Base-by-base conservation (phyloP, 2,113 vertebrate species). In the Gymnorhina tibicen region DNA sequence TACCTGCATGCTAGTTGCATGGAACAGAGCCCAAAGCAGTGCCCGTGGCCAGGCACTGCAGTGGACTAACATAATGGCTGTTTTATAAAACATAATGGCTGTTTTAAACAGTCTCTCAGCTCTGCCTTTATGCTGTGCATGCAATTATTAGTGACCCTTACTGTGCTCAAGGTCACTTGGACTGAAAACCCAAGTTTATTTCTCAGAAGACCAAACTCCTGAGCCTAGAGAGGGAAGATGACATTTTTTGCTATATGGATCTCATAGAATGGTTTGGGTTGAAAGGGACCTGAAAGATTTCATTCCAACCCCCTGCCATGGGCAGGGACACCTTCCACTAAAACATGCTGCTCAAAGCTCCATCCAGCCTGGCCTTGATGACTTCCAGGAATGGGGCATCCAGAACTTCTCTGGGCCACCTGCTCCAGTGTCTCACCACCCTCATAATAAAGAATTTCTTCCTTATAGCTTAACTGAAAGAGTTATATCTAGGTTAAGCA, bases 1-100 rank as follows among this genome's bases (percentile, higher is more conserved):
- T 35, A 77, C n/a, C 75, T 55, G 39, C 42, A 10, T 0, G 2
- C 37, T 27, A 22, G 20, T 37, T 46, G 27, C 0, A 0, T 30
- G 56, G 62, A 85, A 16, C 8, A 68, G 30, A 87, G 69, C 49
- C 3, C 39, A 30, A 30, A 46, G 53, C 16, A 32, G 20, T 19
- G 58, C 26, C 20, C 4, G 1, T 24, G 6, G 6, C 32, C 37
- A 88, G 52, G 42, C 39, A 35, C 47, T 17, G 39, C 50, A 59
- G 32, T 13, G 23, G 47, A 30, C 32, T 41, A 58, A 39, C 44
- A 16, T 1, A 32, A 30, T 6, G 3, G n/a, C 49, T 39, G 12
- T 21, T 68, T 15, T 9, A 42, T 44, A 8, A 20, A 56, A 53
- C 42, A 14, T 5, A 15, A 23, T 8, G 4, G 37, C 49, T 47